Conservation (phyloP, 2,888 invertebrate species). For the Octonoba sinensis region DNA sequence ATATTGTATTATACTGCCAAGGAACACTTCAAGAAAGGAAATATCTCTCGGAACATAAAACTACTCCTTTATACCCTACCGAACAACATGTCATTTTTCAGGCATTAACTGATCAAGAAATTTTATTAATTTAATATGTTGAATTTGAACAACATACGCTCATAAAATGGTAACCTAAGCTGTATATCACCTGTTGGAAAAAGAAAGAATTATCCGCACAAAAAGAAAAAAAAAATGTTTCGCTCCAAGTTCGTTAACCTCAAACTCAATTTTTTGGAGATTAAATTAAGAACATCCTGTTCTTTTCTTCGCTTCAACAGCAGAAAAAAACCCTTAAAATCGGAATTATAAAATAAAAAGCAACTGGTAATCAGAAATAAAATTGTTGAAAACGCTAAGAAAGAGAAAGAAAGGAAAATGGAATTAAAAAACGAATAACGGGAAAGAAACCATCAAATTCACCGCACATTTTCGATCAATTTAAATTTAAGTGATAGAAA, state of each 20-base stretch:
- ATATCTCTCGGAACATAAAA: too few species aligned
- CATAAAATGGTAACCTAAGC: too few species aligned
- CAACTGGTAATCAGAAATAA: conserved; percentile 50
- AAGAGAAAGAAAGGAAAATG: conserved; percentile 16
- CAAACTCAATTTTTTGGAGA: conserved; percentile 37
- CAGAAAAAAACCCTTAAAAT: conserved; percentile 8
- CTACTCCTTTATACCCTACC: too few species aligned
- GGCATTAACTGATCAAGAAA: too few species aligned
- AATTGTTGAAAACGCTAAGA: conserved; percentile 8
- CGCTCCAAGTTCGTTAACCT: conserved; percentile 21
- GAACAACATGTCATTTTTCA: too few species aligned
- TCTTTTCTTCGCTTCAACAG: neutral
- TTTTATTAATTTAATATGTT: too few species aligned
- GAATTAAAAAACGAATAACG: conserved; percentile 27
- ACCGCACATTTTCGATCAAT: conserved; percentile 44
- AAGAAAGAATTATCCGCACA: neutral
- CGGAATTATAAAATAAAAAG: conserved; percentile 19
- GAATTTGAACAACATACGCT: too few species aligned
- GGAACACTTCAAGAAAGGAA: too few species aligned
- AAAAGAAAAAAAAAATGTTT: neutral
- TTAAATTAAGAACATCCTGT: conserved; percentile 38
- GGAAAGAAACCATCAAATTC: conserved; percentile 50
- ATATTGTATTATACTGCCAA: too few species aligned
- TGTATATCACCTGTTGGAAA: conserved; percentile 33
- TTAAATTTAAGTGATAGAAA: conserved; percentile 47